These are phyloP conservation scores for Entomyzon cyanotis DNA, from an alignment of 2,113 vertebrate species.

Conservation along the genomic window DNA sequence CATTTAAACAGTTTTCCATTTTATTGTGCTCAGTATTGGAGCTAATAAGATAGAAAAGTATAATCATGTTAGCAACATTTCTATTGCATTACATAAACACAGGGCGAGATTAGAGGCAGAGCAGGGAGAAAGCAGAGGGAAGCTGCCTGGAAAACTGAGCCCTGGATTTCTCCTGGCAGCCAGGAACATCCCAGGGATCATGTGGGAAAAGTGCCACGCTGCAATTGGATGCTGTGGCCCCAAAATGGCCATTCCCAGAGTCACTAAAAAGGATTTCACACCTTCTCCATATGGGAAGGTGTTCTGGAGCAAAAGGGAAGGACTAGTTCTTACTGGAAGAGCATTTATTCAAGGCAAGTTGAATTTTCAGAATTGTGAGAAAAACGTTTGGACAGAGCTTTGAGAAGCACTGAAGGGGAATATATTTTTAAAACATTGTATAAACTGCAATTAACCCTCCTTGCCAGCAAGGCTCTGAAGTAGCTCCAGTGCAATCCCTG, in stretches of 20 bases:
- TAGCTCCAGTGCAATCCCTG: accelerated
- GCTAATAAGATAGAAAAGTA: slow-evolving; percentile 66
- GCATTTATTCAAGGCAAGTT: background rate
- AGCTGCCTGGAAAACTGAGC: background rate
- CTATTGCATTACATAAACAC: slow-evolving; percentile 56
- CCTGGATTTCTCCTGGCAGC: background rate
- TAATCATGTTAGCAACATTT: slow-evolving; percentile 65
- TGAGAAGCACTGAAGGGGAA: background rate
- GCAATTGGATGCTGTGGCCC: background rate
- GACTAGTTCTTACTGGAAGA: background rate
- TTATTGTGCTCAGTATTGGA: slow-evolving; percentile 64
- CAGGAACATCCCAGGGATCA: background rate
- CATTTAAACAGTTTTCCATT: slow-evolving; percentile 64
- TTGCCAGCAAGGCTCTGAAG: accelerated
- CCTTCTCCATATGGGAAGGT: accelerated
- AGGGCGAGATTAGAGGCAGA: slow-evolving; percentile 33
- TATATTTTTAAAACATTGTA: accelerated
- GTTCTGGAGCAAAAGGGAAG: background rate
- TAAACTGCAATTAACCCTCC: accelerated
- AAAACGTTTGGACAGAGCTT: background rate
- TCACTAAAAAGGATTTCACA: background rate
- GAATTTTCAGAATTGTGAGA: background rate
- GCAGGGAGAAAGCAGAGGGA: background rate
- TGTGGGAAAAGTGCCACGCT: background rate
- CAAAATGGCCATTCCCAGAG: background rate